Conservation (phyloP, 2,113 vertebrate species). For the Brevimyrus niger region DNA sequence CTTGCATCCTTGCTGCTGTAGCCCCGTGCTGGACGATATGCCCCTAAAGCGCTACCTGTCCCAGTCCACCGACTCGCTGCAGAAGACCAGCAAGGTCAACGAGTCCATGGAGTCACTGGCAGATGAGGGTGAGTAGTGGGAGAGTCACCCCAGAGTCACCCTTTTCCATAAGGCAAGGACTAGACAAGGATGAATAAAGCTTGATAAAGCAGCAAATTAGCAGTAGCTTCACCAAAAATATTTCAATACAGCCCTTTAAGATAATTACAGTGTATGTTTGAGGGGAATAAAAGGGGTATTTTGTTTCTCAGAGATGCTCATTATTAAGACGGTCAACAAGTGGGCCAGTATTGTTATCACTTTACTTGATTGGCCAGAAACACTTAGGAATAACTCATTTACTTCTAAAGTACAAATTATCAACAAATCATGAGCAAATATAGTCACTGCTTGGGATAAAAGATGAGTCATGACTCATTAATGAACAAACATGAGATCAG, state of each 20-base stretch:
- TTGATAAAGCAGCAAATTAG: neutral
- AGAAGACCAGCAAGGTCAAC: constrained; percentile 78
- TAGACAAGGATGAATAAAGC: neutral
- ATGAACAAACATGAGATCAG: neutral
- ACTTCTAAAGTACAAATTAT: neutral
- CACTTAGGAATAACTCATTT: neutral
- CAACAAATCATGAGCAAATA: neutral
- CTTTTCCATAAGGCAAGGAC: neutral
- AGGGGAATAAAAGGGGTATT: neutral
- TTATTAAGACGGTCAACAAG: neutral
- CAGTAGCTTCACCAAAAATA: neutral
- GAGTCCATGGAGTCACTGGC: constrained; percentile 84
- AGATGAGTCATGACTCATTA: neutral
- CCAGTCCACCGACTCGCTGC: constrained; percentile 83
- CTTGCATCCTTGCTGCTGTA: constrained; percentile 35
- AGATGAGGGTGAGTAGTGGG: constrained; percentile 72
- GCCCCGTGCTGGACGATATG: constrained; percentile 72
- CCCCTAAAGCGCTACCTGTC: constrained; percentile 75
- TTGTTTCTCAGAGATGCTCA: neutral
- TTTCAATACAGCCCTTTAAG: neutral
- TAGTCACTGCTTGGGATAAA: neutral
- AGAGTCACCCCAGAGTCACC: neutral
- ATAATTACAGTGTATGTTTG: neutral
- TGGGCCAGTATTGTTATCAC: neutral
- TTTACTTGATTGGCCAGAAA: neutral